These are phyloP conservation scores for Hippopotamus amphibius DNA, from an alignment of 2,113 vertebrate genomes.

Conservation along the genomic window DNA sequence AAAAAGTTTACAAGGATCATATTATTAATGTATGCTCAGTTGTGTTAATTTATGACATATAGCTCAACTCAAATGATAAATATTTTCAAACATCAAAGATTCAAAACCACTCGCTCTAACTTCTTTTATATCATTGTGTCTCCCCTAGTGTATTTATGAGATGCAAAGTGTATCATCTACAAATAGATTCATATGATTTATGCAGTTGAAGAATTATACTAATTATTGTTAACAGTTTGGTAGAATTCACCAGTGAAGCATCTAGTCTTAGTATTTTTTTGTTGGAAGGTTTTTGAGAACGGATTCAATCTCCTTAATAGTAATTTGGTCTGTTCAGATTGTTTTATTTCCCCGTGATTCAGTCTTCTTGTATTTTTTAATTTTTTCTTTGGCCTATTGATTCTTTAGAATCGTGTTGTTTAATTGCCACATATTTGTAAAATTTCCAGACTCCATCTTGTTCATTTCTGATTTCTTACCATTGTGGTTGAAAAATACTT, in stretches of 20 bases:
- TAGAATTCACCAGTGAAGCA: neutral
- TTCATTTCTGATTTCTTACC: neutral
- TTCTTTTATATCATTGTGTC: neutral
- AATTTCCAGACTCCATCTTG: neutral
- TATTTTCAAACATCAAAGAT: neutral
- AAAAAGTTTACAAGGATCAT: neutral
- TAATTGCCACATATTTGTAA: neutral
- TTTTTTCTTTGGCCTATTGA: neutral
- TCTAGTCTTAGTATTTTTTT: neutral
- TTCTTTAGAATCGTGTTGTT: neutral
- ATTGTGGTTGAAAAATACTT: neutral
- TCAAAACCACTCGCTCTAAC: neutral
- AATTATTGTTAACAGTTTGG: neutral
- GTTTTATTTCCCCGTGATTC: neutral
- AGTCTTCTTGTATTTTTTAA: neutral
- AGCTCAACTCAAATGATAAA: neutral
- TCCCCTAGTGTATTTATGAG: neutral
- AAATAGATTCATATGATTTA: neutral
- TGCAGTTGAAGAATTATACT: neutral
- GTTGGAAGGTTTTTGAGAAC: neutral
- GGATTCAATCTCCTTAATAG: neutral
- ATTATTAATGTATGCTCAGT: neutral
- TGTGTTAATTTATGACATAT: neutral
- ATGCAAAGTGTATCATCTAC: neutral
- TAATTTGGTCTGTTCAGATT: neutral